These are phyloP conservation scores for Phenganax subtilis DNA, from an alignment of 92 coral and sea anemone genomes.

Conservation along the genomic window DNA sequence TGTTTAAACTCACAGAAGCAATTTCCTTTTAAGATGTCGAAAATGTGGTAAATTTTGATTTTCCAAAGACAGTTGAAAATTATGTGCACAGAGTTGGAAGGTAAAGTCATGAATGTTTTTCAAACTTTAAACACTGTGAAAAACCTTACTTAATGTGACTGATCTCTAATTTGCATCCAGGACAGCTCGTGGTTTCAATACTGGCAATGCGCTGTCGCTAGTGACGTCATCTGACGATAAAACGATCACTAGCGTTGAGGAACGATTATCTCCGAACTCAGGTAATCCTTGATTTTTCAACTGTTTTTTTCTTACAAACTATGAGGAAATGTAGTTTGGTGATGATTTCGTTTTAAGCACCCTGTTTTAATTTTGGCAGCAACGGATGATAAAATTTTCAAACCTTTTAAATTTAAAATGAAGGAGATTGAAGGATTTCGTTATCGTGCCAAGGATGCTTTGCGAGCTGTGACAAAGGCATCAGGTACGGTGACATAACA, in stretches of 20 bases:
- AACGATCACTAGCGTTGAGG: constrained; percentile 58
- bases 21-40: constrained; percentile 71
- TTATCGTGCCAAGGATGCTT: constrained; percentile 90
- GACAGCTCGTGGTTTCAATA: constrained; percentile 92
- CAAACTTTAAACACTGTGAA: neutral
- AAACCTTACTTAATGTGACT: neutral
- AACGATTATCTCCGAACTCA: constrained; percentile 62
- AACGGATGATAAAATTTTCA: constrained; percentile 64
- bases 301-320: no score
- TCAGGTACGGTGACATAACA: constrained; percentile 60
- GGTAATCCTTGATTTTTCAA: constrained; percentile 28
- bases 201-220: constrained; percentile 85
- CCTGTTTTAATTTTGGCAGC: constrained; percentile 24
- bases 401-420: constrained; percentile 90
- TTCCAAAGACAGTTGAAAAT: constrained; percentile 82
- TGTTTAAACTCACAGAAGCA: neutral
- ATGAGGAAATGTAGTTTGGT: neutral
- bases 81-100: constrained; percentile 98
- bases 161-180: constrained; percentile 35
- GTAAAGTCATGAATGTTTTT: constrained; percentile 41
- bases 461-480: constrained; percentile 89
- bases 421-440: constrained; percentile 97
- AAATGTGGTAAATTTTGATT: constrained; percentile 91
- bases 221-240: constrained; percentile 62
- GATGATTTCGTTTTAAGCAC: neutral